Conservation (phyloP, 2,797 vertebrate genomes). For the Notolepis coatsorum region DNA sequence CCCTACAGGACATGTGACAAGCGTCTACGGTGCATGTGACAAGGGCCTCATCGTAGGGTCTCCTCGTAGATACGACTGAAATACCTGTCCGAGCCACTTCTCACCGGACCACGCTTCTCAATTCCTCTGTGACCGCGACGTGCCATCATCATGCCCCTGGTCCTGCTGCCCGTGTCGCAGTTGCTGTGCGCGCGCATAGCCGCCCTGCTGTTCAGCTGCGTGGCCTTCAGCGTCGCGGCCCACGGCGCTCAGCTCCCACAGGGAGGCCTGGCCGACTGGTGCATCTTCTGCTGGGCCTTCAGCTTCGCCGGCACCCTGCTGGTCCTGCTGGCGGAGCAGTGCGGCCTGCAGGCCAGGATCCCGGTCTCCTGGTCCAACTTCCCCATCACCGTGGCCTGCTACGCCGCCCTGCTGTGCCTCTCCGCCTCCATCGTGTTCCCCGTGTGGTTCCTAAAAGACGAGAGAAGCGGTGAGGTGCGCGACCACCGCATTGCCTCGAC, state of each 20-base stretch:
- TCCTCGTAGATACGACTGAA: too few species aligned
- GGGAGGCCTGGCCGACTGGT: conserved; percentile 75
- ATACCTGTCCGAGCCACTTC: not conserved
- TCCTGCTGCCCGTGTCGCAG: conserved; percentile 68
- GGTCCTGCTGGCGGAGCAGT: conserved; percentile 85
- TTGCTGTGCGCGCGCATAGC: conserved; percentile 83
- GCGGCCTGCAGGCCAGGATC: conserved; percentile 76
- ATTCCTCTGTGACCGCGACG: too few species aligned
- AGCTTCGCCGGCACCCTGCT: conserved; percentile 86
- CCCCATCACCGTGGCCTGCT: conserved; percentile 88
- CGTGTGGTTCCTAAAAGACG: conserved; percentile 69
- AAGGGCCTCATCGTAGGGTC: not conserved
- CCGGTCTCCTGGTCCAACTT: conserved; percentile 92
- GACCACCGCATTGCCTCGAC: conserved; percentile 79
- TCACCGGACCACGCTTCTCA: not conserved
- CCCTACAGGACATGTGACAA: conserved; percentile 43
- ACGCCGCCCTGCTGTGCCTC: conserved; percentile 86
- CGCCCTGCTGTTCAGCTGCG: conserved; percentile 83
- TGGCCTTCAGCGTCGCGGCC: conserved; percentile 83
- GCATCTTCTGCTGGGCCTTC: conserved; percentile 92
- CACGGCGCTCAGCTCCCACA: accelerated
- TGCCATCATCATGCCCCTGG: conserved; percentile 72
- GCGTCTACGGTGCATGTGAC: not conserved
- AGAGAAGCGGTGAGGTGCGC: accelerated
- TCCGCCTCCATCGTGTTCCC: conserved; percentile 89